These are phyloP conservation scores for Galerucella pusilla DNA, from an alignment of 2,888 invertebrate species.

Conservation along the genomic window DNA sequence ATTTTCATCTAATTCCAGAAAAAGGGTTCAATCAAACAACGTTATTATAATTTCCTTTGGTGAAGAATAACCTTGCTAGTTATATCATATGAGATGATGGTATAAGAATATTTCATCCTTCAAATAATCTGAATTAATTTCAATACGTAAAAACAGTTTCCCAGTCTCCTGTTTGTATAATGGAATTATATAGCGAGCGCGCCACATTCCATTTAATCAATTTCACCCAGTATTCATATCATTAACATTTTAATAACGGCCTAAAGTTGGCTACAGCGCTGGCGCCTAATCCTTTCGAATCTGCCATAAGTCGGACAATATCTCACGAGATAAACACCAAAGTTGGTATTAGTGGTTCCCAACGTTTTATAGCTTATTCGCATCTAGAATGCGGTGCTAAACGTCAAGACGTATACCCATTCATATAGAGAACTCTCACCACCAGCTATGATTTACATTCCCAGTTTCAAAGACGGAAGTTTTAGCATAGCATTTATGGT, in stretches of 20 bases:
- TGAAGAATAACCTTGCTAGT: no score
- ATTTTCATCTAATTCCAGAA: no score
- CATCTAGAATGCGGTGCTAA: conserved; percentile 59
- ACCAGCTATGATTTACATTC: conserved; percentile 56
- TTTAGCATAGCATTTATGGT: conserved; percentile 45
- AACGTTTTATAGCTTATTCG: conserved; percentile 61
- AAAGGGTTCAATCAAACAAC: no score
- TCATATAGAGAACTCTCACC: conserved; percentile 60
- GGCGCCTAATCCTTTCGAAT: conserved; percentile 35
- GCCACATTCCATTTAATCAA: background rate
- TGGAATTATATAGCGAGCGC: no score
- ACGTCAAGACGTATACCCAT: conserved; percentile 63
- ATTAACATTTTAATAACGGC: conserved; percentile 32
- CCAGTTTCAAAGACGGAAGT: conserved; percentile 54
- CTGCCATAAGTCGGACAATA: conserved; percentile 39
- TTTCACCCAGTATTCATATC: conserved; percentile 10
- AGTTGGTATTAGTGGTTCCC: conserved; percentile 53
- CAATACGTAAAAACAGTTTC: no score
- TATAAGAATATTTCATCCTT: no score
- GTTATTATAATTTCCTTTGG: no score
- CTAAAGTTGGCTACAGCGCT: conserved; percentile 13
- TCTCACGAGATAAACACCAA: conserved; percentile 42
- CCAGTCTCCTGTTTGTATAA: no score
- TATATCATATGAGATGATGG: no score
- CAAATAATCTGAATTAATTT: no score